Conservation (phyloP, 2,888 invertebrate species). For the Melanostoma scalare region DNA sequence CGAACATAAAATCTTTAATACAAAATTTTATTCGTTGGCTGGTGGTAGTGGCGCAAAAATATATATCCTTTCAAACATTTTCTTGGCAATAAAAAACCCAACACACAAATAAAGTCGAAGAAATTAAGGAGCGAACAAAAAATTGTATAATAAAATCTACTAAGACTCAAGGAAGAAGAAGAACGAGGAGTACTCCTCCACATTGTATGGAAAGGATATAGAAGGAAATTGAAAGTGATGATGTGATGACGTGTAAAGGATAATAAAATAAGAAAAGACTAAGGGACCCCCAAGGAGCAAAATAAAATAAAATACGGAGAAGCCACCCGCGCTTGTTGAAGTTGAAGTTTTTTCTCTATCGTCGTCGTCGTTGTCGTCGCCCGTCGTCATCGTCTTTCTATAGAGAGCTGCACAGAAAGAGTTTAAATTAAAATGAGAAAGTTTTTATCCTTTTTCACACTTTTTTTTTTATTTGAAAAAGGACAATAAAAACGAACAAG, state of each 20-base stretch:
- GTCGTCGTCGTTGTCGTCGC: neutral
- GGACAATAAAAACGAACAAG: conserved; percentile 70
- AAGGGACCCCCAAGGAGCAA: conserved; percentile 40
- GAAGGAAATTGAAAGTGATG: conserved; percentile 72
- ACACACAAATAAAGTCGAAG: conserved; percentile 63
- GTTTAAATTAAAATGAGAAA: conserved; percentile 73
- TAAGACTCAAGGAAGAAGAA: conserved; percentile 7
- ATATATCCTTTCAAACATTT: conserved; percentile 18
- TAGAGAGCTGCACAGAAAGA: conserved; percentile 28
- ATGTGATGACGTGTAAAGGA: conserved; percentile 73
- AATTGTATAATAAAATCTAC: conserved; percentile 56
- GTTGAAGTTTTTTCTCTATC: conserved; percentile 8
- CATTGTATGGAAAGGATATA: conserved; percentile 27
- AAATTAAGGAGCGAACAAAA: conserved; percentile 59
- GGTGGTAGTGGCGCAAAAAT: neutral
- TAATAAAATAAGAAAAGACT: conserved; percentile 65
- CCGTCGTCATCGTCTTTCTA: conserved; percentile 13
- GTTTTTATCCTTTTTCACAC: conserved; percentile 61
- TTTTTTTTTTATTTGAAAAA: conserved; percentile 44
- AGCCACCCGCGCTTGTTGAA: conserved; percentile 51
- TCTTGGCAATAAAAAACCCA: conserved; percentile 52
- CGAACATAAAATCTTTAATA: conserved; percentile 34
- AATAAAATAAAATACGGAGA: conserved; percentile 33
- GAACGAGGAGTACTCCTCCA: neutral
- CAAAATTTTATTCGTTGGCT: conserved; percentile 48